phyloP scores from a whole-genome alignment of 2,888 invertebrate species.

The Platycnemis pennipes region DNA sequence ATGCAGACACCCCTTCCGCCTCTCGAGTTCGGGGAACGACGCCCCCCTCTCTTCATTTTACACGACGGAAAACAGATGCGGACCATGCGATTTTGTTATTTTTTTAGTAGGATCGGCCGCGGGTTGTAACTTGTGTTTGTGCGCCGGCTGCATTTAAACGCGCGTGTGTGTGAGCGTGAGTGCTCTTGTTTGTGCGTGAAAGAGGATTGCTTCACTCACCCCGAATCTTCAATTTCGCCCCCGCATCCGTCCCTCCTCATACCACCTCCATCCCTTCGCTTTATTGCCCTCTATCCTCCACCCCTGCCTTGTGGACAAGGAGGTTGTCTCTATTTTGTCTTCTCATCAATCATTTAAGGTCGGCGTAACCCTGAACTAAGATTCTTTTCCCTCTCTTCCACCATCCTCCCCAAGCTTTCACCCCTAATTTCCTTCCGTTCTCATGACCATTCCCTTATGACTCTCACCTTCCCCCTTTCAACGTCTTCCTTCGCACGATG shows the following conservation, averaged over 20 bases:
- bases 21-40: neutral
- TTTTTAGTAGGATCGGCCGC: neutral
- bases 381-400: neutral
- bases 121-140: conserved; percentile 2
- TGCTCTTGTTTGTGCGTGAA: neutral
- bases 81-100: neutral
- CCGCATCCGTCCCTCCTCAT: neutral
- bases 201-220: neutral
- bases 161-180: neutral
- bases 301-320: neutral
- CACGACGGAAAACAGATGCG: neutral
- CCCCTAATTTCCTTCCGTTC: neutral
- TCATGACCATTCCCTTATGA: neutral
- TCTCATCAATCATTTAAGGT: conserved; percentile 66
- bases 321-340: conserved; percentile 62
- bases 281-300: neutral
- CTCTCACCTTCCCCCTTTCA: neutral
- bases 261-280: neutral
- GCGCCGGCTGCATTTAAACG: neutral
- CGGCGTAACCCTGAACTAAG: neutral
- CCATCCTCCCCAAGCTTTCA: neutral
- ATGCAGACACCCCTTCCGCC: neutral
- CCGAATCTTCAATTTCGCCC: neutral
- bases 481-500: neutral
- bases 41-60: neutral